Evolutionary conservation across 2,888 invertebrate genomes (phyloP).

Genomic region (Agrotis exclamationis): DNA sequence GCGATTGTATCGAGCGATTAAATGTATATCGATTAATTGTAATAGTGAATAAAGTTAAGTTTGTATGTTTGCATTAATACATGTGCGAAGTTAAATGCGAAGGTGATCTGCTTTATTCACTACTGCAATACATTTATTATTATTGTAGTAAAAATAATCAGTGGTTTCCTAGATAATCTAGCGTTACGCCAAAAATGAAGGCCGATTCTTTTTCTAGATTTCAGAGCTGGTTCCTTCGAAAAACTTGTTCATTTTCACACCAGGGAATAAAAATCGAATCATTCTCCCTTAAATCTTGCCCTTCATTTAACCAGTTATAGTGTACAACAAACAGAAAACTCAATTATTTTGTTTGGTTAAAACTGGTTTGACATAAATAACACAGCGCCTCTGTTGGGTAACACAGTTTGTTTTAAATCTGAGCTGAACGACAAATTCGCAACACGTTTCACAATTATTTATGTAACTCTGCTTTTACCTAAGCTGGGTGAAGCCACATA

Average conservation of each 20-base stretch:
- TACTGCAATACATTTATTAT: slow-evolving; percentile 4
- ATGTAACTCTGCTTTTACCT: slow-evolving; percentile 28
- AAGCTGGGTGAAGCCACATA: slow-evolving; percentile 32
- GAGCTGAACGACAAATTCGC: slow-evolving; percentile 10
- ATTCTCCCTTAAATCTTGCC: not conserved
- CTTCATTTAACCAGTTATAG: not conserved
- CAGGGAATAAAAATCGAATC: too few species aligned
- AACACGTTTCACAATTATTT: slow-evolving; percentile 31
- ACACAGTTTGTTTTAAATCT: slow-evolving; percentile 32
- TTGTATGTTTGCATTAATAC: not conserved
- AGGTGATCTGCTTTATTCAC: slow-evolving; percentile 3
- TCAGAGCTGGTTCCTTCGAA: not conserved
- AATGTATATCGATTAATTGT: too few species aligned
- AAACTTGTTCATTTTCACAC: not conserved
- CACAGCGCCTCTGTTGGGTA: not conserved
- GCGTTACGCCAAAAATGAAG: too few species aligned
- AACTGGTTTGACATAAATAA: slow-evolving; percentile 12
- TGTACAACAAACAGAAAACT: not conserved
- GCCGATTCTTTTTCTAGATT: not conserved
- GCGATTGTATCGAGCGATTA: slow-evolving; percentile 20
- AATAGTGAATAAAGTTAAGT: slow-evolving; percentile 1
- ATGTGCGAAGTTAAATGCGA: not conserved
- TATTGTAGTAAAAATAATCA: not conserved
- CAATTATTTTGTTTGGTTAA: slow-evolving; percentile 10
- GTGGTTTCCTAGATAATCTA: not conserved